phyloP scores from a whole-genome alignment of 2,888 invertebrate genomes.

The Apodemia duryi region DNA sequence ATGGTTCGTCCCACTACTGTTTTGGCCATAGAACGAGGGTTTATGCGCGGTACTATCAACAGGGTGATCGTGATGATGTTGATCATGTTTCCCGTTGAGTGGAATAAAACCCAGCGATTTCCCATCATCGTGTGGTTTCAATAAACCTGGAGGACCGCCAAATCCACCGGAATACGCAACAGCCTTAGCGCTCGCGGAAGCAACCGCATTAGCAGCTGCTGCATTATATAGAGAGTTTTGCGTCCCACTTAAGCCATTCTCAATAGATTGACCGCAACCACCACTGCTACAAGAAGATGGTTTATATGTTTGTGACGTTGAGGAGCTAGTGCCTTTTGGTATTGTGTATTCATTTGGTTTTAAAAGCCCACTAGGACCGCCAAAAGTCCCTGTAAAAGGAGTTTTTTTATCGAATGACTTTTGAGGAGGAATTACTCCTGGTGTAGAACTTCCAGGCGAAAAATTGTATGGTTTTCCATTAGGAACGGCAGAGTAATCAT shows the following conservation, averaged over 20 bases:
- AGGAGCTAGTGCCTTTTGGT: slow-evolving; percentile 31
- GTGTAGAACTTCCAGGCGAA: background rate
- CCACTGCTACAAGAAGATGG: slow-evolving; percentile 26
- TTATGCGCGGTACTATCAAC: slow-evolving; percentile 4
- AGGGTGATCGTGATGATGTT: background rate
- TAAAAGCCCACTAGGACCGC: slow-evolving; percentile 44
- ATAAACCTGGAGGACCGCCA: slow-evolving; percentile 65
- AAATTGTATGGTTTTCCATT: slow-evolving; percentile 1
- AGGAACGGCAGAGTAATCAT: background rate
- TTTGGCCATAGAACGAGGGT: background rate
- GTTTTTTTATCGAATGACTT: slow-evolving; percentile 25
- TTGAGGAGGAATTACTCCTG: background rate
- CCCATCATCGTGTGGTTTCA: slow-evolving; percentile 55
- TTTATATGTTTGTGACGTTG: slow-evolving; percentile 20
- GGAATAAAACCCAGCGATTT: slow-evolving; percentile 33
- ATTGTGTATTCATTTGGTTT: slow-evolving; percentile 47
- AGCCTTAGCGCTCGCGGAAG: slow-evolving; percentile 45
- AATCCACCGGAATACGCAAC: slow-evolving; percentile 61
- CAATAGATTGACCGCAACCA: slow-evolving; percentile 25
- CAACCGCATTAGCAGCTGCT: slow-evolving; percentile 33
- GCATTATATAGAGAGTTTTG: slow-evolving; percentile 16
- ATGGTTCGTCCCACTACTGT: background rate
- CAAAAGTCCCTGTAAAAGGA: slow-evolving; percentile 48
- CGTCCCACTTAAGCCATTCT: slow-evolving; percentile 9
- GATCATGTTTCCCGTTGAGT: slow-evolving; percentile 3